These are phyloP conservation scores for Tricholauxania praeusta DNA, from an alignment of 2,888 invertebrate species.

Conservation along the genomic window DNA sequence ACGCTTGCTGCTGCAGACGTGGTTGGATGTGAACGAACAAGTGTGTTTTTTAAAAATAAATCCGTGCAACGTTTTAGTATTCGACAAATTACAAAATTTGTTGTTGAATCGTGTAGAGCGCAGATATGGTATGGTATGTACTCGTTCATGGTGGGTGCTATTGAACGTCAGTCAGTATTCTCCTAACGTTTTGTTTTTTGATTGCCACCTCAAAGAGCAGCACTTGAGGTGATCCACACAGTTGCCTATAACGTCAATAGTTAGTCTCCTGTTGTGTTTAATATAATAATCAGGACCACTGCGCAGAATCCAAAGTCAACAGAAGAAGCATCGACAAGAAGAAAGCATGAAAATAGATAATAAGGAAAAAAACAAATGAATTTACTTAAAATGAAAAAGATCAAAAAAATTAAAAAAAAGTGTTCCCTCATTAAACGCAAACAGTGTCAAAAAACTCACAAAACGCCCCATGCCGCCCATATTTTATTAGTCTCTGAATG, in stretches of 20 bases:
- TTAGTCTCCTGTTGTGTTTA: conserved; percentile 23
- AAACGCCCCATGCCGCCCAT: conserved; percentile 37
- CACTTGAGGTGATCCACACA: conserved; percentile 20
- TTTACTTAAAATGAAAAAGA: background rate
- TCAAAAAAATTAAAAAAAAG: background rate
- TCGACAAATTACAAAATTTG: conserved; percentile 5
- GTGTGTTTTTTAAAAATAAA: conserved; percentile 65
- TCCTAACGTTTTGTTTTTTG: conserved; percentile 34
- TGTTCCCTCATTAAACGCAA: conserved; percentile 34
- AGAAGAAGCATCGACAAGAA: background rate
- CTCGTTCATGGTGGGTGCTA: conserved; percentile 13
- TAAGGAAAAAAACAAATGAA: conserved; percentile 16
- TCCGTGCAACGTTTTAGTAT: conserved; percentile 41
- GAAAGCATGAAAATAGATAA: conserved; percentile 13
- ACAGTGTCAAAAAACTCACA: conserved; percentile 61
- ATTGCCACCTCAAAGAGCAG: conserved; percentile 37
- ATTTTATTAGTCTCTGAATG: conserved; percentile 47
- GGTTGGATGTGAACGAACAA: conserved; percentile 54
- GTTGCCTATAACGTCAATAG: background rate
- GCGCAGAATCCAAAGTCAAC: conserved; percentile 53
- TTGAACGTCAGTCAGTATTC: conserved; percentile 15
- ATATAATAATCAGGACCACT: conserved; percentile 51
- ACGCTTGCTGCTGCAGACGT: conserved; percentile 33
- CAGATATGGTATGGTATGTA: no score
- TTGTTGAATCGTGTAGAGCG: no score